Evolutionary conservation across 2,113 vertebrate genomes (phyloP).

Genomic region (Xiphophorus maculatus): DNA sequence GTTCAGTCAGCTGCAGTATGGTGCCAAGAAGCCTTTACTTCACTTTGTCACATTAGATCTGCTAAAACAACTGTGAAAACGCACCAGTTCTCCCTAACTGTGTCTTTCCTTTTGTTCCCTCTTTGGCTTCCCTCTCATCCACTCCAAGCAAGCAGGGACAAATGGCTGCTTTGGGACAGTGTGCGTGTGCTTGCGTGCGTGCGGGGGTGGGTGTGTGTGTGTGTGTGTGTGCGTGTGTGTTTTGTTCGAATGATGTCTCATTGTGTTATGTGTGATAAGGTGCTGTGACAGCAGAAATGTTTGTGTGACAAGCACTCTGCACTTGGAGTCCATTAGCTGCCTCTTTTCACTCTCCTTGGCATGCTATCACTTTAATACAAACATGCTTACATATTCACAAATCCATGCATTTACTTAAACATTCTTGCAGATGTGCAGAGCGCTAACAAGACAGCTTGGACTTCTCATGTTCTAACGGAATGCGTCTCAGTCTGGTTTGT

Average conservation of each 20-base stretch:
- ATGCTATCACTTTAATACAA: constrained; percentile 63
- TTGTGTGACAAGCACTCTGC: constrained; percentile 77
- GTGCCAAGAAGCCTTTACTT: constrained; percentile 80
- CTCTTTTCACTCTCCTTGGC: constrained; percentile 73
- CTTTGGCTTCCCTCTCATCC: constrained; percentile 45
- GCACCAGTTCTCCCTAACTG: constrained; percentile 80
- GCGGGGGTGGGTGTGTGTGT: constrained; percentile 17
- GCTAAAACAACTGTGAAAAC: constrained; percentile 89
- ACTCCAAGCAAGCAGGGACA: constrained; percentile 68
- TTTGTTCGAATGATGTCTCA: constrained; percentile 33
- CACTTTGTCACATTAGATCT: constrained; percentile 90
- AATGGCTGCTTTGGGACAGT: constrained; percentile 80
- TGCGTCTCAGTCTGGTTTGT: constrained; percentile 49
- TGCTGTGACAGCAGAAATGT: constrained; percentile 82
- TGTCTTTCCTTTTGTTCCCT: constrained; percentile 72
- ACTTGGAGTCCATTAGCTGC: constrained; percentile 76
- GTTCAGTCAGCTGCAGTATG: constrained; percentile 76
- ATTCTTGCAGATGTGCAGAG: constrained; percentile 29
- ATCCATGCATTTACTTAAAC: constrained; percentile 29
- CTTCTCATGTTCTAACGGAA: constrained; percentile 70
- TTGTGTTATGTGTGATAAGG: constrained; percentile 75
- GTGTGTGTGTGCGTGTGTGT: constrained; percentile 19
- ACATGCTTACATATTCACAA: constrained; percentile 16
- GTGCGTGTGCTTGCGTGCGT: constrained; percentile 20
- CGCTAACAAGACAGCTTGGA: constrained; percentile 60